A percentile compares a stretch with the other conserved stretches of the same genome.
phyloP scores from a whole-genome alignment of 2,113 vertebrate species.

The Stigmatopora argus region DNA sequence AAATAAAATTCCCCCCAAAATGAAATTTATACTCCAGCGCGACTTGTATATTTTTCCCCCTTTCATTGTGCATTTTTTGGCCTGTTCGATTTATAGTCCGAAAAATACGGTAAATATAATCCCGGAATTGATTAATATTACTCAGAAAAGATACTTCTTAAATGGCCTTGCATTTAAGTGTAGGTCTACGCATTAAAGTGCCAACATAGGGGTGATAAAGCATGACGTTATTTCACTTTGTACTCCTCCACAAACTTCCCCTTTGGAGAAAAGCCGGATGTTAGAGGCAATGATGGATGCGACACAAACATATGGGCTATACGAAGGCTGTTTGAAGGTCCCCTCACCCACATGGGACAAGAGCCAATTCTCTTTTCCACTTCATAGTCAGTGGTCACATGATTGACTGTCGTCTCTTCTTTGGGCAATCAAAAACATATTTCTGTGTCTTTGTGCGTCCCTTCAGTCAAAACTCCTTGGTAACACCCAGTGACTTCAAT shows the following conservation, averaged over 20 bases:
- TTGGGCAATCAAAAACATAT: slow-evolving; percentile 26
- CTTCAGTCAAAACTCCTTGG: slow-evolving; percentile 2
- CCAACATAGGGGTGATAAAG: neutral
- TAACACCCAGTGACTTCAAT: slow-evolving; percentile 5
- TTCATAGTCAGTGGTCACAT: slow-evolving; percentile 35
- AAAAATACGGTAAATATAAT: neutral
- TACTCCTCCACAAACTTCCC: neutral
- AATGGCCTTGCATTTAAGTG: neutral
- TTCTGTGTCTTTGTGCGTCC: slow-evolving; percentile 8
- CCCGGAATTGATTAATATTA: neutral
- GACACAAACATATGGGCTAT: slow-evolving; percentile 43
- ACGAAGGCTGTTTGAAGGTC: slow-evolving; percentile 52
- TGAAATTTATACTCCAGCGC: too few relatives aligned
- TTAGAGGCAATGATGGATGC: slow-evolving; percentile 25
- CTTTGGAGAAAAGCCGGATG: slow-evolving; percentile 27
- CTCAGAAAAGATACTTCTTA: neutral
- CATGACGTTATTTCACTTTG: neutral
- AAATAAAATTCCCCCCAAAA: too few relatives aligned
- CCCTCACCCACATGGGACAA: slow-evolving; percentile 35
- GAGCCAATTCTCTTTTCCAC: slow-evolving; percentile 24
- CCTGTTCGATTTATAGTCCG: too few relatives aligned
- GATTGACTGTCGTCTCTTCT: slow-evolving; percentile 13
- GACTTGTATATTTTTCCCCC: too few relatives aligned
- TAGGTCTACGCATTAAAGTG: neutral
- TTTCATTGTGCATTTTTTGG: too few relatives aligned